phyloP scores from a whole-genome alignment of 2,888 invertebrate genomes.

The Polydrusus pterygomalis region DNA sequence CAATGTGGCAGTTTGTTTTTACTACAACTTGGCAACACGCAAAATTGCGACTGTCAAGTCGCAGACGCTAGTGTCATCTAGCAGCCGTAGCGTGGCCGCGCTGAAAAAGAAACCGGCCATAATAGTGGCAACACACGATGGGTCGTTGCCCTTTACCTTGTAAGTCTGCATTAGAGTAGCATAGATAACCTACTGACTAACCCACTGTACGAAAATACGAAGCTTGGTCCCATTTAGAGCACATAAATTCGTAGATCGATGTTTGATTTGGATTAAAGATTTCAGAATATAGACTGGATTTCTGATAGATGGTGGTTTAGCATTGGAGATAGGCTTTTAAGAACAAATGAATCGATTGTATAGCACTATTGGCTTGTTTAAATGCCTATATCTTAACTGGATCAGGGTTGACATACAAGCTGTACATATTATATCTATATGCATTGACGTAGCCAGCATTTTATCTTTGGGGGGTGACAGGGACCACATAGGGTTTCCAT shows the following conservation, averaged over 20 bases:
- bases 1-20: too few species aligned
- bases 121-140: slow-evolving; percentile 34
- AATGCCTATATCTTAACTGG: too few species aligned
- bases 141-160: slow-evolving; percentile 53
- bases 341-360: too few species aligned
- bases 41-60: too few species aligned
- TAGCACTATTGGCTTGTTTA: too few species aligned
- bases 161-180: slow-evolving; percentile 44
- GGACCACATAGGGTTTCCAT: too few species aligned
- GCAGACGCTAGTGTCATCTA: not conserved
- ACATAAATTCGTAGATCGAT: slow-evolving; percentile 1
- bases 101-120: slow-evolving; percentile 45
- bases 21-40: too few species aligned
- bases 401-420: too few species aligned
- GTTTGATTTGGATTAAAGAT: slow-evolving; percentile 11
- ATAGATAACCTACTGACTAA: slow-evolving; percentile 43
- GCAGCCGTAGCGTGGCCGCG: not conserved
- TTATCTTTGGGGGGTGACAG: too few species aligned
- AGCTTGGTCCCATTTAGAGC: not conserved
- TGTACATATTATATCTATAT: too few species aligned
- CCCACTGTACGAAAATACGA: slow-evolving; percentile 24
- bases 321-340: not conserved
- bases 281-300: not conserved
- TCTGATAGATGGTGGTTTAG: not conserved
- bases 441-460: too few species aligned